Conservation (phyloP, 2,797 vertebrate species). For the Streptopelia turtur region DNA sequence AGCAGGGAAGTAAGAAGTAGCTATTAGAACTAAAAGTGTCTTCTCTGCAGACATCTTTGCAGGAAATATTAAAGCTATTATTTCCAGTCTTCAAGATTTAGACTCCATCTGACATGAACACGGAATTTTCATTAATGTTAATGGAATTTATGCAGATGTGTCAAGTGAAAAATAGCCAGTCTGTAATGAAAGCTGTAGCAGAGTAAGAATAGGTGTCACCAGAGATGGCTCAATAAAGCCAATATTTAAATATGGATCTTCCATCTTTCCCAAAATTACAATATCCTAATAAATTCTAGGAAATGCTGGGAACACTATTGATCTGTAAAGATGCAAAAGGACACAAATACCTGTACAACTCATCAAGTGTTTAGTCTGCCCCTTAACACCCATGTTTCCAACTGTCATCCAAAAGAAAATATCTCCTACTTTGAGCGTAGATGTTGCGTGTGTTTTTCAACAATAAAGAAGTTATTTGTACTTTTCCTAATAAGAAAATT, state of each 20-base stretch:
- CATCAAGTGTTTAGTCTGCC: background rate
- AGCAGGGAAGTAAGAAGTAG: background rate
- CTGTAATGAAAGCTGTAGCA: background rate
- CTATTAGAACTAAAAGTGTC: background rate
- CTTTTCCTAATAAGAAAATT: background rate
- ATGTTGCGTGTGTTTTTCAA: background rate
- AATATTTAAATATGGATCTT: background rate
- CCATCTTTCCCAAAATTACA: background rate
- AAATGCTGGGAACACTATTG: background rate
- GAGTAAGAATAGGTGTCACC: background rate
- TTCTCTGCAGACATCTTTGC: background rate
- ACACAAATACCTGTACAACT: background rate
- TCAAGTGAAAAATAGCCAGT: background rate
- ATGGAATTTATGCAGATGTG: background rate
- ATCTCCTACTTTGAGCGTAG: background rate
- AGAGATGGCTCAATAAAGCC: background rate
- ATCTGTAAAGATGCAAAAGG: background rate
- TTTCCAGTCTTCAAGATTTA: slow-evolving; percentile 14
- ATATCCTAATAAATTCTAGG: background rate
- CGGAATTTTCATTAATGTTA: slow-evolving; percentile 19
- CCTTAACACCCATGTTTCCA: background rate
- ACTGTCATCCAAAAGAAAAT: background rate
- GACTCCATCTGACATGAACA: background rate
- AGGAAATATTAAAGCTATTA: slow-evolving; percentile 32
- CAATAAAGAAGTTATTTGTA: background rate